These are phyloP conservation scores for Conchocele bisecta DNA, from an alignment of 2,888 invertebrate species.

Conservation along the genomic window DNA sequence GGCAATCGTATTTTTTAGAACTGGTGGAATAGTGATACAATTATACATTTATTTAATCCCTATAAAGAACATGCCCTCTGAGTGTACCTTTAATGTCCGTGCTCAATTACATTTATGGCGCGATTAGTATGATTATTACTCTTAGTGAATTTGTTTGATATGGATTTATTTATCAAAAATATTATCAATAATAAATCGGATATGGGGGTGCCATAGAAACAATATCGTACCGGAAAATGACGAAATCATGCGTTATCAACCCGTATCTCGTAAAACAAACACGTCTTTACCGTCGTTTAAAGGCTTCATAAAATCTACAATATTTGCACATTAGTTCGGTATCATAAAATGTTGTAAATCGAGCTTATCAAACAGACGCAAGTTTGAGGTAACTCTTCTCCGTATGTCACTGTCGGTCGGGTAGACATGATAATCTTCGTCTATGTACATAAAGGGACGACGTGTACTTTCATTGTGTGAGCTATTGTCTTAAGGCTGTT, in stretches of 20 bases:
- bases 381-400: constrained; percentile 17
- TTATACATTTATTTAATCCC: no score
- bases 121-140: no score
- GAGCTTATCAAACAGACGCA: constrained; percentile 46
- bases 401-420: constrained; percentile 33
- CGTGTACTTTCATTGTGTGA: constrained; percentile 2
- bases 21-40: no score
- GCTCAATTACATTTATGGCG: no score
- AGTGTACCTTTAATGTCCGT: no score
- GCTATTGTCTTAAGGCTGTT: constrained; percentile 31
- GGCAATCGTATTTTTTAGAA: no score
- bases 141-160: no score
- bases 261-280: constrained; percentile 53
- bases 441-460: no score
- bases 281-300: constrained; percentile 52
- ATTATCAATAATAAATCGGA: constrained; percentile 44
- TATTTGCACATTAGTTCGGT: constrained; percentile 59
- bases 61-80: no score
- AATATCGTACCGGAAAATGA: constrained; percentile 44
- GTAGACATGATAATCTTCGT: constrained; percentile 10
- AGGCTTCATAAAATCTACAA: constrained; percentile 51
- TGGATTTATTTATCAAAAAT: no score
- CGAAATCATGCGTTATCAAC: constrained; percentile 47
- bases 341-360: constrained; percentile 57
- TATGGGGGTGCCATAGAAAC: constrained; percentile 14